Evolutionary conservation across 2,888 invertebrate genomes (phyloP).

Genomic region (Serripes groenlandicus): DNA sequence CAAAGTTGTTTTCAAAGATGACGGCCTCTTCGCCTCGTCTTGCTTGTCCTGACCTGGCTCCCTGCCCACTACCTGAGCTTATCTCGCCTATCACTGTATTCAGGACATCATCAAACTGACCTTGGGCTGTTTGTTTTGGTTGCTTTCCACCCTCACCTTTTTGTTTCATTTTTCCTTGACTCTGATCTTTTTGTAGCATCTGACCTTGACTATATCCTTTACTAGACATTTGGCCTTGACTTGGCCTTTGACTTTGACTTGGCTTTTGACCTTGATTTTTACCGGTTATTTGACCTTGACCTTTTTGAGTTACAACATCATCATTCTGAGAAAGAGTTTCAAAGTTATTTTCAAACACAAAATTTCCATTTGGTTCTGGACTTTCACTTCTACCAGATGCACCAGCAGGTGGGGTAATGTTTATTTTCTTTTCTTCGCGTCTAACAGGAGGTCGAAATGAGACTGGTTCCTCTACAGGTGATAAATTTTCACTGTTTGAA

Average conservation of each 20-base stretch:
- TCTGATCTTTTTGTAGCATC: background rate
- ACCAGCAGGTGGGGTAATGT: background rate
- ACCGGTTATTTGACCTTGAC: background rate
- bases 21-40: background rate
- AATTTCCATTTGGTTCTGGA: slow-evolving; percentile 8
- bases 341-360: slow-evolving; percentile 23
- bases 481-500: slow-evolving; percentile 2
- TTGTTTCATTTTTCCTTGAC: background rate
- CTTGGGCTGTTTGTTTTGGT: background rate
- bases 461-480: slow-evolving; percentile 7
- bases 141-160: no score
- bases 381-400: background rate
- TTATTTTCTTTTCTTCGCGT: background rate
- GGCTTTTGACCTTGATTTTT: background rate
- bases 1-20: slow-evolving; percentile 30
- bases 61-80: background rate
- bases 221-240: background rate
- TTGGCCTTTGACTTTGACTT: background rate
- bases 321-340: background rate
- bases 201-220: slow-evolving; percentile 1
- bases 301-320: background rate
- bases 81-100: slow-evolving; percentile 13
- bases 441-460: slow-evolving; percentile 5
- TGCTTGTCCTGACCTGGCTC: background rate
- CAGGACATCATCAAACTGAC: slow-evolving; percentile 3